A percentile compares a stretch with the other conserved stretches of the same genome.
Evolutionary conservation across 1,140 invertebrate species (phyloP).

Genomic region (Rhysida immarginata): DNA sequence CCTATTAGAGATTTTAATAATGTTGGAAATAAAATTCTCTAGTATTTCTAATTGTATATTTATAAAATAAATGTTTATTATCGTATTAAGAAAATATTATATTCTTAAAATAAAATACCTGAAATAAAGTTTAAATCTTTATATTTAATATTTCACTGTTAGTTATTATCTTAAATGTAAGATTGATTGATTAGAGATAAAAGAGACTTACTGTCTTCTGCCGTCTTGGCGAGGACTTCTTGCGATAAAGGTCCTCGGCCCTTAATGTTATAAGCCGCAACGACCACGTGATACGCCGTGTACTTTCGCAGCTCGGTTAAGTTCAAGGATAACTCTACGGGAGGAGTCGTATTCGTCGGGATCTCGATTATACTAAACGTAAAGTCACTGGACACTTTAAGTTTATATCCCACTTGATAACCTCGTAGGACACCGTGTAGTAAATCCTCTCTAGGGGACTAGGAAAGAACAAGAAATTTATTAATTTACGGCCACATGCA

Average conservation of each 20-base stretch:
- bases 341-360: constrained; percentile 1
- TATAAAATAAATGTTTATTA: too few species aligned
- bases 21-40: too few species aligned
- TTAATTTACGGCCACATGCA: too few species aligned
- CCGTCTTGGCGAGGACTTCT: constrained; percentile 75
- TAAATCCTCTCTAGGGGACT: constrained; percentile 64
- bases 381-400: constrained; percentile 72
- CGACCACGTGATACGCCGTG: constrained; percentile 85
- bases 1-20: too few species aligned
- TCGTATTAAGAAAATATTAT: too few species aligned
- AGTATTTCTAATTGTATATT: too few species aligned
- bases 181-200: too few species aligned
- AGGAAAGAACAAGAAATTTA: too few species aligned
- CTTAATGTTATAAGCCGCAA: constrained; percentile 88
- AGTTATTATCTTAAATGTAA: too few species aligned
- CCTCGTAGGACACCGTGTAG: constrained; percentile 87
- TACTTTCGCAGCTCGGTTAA: constrained; percentile 53
- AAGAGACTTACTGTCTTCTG: constrained; percentile 55
- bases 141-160: too few species aligned
- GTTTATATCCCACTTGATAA: constrained; percentile 54
- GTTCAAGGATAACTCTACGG: constrained; percentile 1
- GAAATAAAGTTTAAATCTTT: too few species aligned
- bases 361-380: constrained; percentile 76
- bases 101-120: too few species aligned
- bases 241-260: constrained; percentile 79